These are phyloP conservation scores for Mirounga angustirostris DNA, from an alignment of 2,113 vertebrate species.

Conservation along the genomic window DNA sequence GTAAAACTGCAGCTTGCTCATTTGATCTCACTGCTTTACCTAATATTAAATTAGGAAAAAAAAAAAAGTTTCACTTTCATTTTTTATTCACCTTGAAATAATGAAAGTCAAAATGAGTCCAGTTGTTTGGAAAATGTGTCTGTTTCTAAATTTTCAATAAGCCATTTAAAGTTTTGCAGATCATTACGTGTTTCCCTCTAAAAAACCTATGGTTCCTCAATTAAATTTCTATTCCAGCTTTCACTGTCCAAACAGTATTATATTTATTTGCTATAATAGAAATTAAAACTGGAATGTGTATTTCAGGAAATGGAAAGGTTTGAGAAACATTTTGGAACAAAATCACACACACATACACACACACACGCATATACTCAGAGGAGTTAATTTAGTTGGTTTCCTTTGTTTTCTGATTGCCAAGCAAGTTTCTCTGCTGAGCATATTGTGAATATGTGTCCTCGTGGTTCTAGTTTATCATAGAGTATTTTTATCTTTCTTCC, in stretches of 20 bases:
- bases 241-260: slow-evolving; percentile 37
- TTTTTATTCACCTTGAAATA: slow-evolving; percentile 54
- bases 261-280: slow-evolving; percentile 50
- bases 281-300: slow-evolving; percentile 66
- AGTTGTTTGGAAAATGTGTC: slow-evolving; percentile 43
- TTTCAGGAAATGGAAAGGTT: background rate
- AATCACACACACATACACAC: background rate
- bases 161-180: slow-evolving; percentile 30
- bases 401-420: slow-evolving; percentile 36
- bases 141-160: slow-evolving; percentile 66
- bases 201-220: background rate
- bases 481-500: slow-evolving; percentile 55
- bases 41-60: background rate
- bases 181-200: background rate
- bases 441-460: background rate
- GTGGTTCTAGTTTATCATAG: background rate
- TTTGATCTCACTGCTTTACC: background rate
- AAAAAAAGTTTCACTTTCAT: background rate
- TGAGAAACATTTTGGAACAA: background rate
- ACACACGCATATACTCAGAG: background rate
- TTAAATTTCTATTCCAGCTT: slow-evolving; percentile 59
- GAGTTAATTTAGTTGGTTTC: background rate
- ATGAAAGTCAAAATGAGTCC: slow-evolving; percentile 48
- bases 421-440: background rate
- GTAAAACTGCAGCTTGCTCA: background rate